Conservation (phyloP, 2,888 invertebrate species). For the Empis stercorea region DNA sequence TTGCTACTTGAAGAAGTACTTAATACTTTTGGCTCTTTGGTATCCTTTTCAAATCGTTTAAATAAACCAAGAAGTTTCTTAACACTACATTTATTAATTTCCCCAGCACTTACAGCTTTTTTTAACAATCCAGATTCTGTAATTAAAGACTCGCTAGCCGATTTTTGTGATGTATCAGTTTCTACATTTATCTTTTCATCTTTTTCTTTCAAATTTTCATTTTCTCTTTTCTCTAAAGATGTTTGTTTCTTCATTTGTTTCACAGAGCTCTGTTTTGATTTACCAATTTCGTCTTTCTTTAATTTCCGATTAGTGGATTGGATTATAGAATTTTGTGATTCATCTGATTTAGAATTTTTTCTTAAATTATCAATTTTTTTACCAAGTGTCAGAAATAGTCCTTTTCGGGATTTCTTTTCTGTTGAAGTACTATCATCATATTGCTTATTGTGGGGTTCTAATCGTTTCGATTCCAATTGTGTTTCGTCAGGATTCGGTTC, state of each 20-base stretch:
- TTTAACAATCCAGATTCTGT: slow-evolving; percentile 57
- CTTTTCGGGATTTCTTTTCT: slow-evolving; percentile 48
- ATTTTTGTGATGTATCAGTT: too few relatives aligned
- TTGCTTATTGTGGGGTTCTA: too few relatives aligned
- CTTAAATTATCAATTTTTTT: slow-evolving; percentile 61
- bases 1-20: too few relatives aligned
- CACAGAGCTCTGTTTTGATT: slow-evolving; percentile 30
- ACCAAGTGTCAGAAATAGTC: slow-evolving; percentile 60
- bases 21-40: slow-evolving; percentile 8
- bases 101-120: slow-evolving; percentile 59
- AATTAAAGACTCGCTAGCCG: slow-evolving; percentile 32
- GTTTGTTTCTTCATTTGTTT: slow-evolving; percentile 33
- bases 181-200: slow-evolving; percentile 7
- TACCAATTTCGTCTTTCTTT: background rate
- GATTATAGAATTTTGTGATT: too few relatives aligned
- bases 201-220: slow-evolving; percentile 40
- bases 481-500: too few relatives aligned
- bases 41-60: slow-evolving; percentile 55
- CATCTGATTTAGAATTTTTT: slow-evolving; percentile 21
- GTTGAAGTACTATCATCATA: slow-evolving; percentile 34
- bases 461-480: slow-evolving; percentile 22
- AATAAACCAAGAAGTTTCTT: slow-evolving; percentile 65
- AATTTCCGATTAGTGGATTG: too few relatives aligned
- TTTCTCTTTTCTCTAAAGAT: slow-evolving; percentile 17
- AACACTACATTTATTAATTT: slow-evolving; percentile 55